A percentile compares a stretch with the other conserved stretches of the same genome.
Conservation (phyloP, 2,888 invertebrate genomes). For the Ditylenchus weischeri region DNA sequence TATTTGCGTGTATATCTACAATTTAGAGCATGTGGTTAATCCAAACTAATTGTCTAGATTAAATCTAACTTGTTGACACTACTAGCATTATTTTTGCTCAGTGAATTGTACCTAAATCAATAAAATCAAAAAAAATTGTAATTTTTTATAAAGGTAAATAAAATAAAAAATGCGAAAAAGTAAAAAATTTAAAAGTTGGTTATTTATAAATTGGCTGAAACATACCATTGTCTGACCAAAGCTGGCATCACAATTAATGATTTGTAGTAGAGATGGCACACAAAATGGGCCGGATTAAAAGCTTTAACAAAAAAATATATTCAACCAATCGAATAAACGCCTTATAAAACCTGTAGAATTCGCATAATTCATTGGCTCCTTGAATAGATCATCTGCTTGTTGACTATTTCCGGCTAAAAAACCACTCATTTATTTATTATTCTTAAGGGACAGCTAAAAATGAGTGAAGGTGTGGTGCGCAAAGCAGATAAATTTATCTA, state of each 20-base stretch:
- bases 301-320: background rate
- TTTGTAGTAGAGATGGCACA: constrained; percentile 51
- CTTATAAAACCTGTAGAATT: background rate
- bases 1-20: constrained; percentile 59
- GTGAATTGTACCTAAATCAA: background rate
- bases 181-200: too few relatives aligned
- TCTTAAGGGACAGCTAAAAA: too few relatives aligned
- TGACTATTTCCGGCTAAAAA: too few relatives aligned
- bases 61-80: constrained; percentile 1
- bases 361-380: background rate
- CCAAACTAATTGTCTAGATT: too few relatives aligned
- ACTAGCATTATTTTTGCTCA: constrained; percentile 1
- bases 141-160: too few relatives aligned
- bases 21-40: too few relatives aligned
- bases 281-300: constrained; percentile 29
- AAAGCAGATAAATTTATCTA: too few relatives aligned
- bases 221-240: constrained; percentile 61
- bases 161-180: too few relatives aligned
- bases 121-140: too few relatives aligned
- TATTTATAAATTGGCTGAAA: constrained; percentile 8
- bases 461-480: too few relatives aligned
- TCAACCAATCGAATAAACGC: background rate
- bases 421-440: too few relatives aligned
- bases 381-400: background rate
- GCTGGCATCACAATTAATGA: constrained; percentile 60